A percentile compares a stretch with the other conserved stretches of the same genome.
Conservation (phyloP, 2,797 vertebrate species). For the Sciurus carolinensis region DNA sequence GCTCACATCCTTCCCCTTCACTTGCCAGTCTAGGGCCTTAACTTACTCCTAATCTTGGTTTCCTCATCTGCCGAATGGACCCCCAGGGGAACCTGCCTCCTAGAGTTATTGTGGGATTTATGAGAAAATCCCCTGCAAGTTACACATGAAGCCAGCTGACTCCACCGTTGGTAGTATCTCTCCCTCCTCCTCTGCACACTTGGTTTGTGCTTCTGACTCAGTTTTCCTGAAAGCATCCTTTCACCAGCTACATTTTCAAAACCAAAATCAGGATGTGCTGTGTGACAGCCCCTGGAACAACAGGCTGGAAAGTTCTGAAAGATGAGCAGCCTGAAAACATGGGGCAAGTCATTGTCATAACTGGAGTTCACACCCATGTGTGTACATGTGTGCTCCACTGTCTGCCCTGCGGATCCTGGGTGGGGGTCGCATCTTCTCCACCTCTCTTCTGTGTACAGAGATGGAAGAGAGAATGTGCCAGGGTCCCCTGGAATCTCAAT, state of each 20-base stretch:
- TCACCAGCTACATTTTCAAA: background rate
- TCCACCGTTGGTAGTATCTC: accelerated
- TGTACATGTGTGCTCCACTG: too few species aligned
- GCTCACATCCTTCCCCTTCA: background rate
- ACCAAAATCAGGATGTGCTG: background rate
- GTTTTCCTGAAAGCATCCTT: background rate
- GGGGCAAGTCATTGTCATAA: background rate
- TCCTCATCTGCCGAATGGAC: background rate
- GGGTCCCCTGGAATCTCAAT: background rate
- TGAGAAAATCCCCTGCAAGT: background rate
- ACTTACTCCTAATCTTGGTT: background rate
- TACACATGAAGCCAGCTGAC: accelerated
- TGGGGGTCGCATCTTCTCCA: accelerated
- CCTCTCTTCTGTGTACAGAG: background rate
- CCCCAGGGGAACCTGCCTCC: accelerated
- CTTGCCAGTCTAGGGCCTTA: accelerated
- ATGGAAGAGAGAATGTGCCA: background rate
- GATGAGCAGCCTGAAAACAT: background rate
- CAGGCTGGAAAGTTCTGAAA: background rate
- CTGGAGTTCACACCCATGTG: accelerated
- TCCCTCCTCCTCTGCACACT: background rate
- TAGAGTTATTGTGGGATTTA: background rate
- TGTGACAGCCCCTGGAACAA: background rate
- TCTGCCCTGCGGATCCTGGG: background rate
- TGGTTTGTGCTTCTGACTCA: background rate